Conservation (phyloP, 2,888 invertebrate species). For the Cosmopolites sordidus region DNA sequence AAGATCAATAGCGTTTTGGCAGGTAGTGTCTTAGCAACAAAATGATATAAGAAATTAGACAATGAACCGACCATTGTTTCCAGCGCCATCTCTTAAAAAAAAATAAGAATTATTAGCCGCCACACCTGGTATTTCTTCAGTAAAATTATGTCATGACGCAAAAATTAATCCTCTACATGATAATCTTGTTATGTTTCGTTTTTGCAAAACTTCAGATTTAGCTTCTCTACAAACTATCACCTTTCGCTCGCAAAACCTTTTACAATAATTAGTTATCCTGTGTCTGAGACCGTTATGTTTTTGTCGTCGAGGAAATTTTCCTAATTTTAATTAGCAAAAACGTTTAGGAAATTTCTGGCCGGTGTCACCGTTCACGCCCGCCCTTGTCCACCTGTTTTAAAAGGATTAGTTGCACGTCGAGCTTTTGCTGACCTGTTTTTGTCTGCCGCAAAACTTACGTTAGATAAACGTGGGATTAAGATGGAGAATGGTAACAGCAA, state of each 20-base stretch:
- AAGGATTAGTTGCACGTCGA: conserved; percentile 13
- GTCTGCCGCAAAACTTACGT: conserved; percentile 6
- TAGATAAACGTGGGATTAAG: not conserved
- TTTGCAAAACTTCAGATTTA: not conserved
- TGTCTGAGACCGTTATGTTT: conserved; percentile 12
- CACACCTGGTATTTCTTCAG: too few species aligned
- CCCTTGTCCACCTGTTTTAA: conserved; percentile 20
- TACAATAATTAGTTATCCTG: conserved; percentile 23
- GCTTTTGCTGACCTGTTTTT: conserved; percentile 11
- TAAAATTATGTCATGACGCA: too few species aligned
- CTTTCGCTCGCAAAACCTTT: conserved; percentile 19
- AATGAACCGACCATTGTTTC: too few species aligned
- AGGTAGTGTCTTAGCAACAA: too few species aligned
- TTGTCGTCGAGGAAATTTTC: conserved; percentile 21
- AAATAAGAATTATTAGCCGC: too few species aligned
- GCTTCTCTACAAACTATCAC: conserved; percentile 2
- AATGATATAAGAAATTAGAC: too few species aligned
- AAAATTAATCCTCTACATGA: too few species aligned
- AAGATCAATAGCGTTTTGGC: too few species aligned
- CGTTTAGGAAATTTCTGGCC: conserved; percentile 7
- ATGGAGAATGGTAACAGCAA: not conserved
- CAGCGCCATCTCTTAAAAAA: too few species aligned
- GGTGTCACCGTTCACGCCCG: conserved; percentile 11
- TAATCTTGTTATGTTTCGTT: too few species aligned
- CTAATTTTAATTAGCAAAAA: conserved; percentile 24